Evolutionary conservation across 2,797 vertebrate genomes (phyloP), one percentile per base, ranked within the genome.

Genomic region (Protonibea diacanthus): DNA sequence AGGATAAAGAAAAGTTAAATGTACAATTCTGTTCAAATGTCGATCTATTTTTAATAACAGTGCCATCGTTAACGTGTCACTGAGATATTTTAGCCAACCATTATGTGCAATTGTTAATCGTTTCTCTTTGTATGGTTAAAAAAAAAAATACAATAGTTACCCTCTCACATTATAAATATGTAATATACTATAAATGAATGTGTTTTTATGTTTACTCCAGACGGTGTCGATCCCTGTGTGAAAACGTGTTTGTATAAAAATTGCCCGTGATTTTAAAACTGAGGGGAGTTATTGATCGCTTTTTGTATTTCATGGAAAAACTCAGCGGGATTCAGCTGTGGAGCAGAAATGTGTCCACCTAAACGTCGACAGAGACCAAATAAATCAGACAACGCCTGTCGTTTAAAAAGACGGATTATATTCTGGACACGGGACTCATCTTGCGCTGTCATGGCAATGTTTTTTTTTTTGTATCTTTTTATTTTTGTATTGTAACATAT

Each of bases 41-140:
- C 78, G 33, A 76, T 80, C 45, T 79, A 47, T 90, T 89, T 85
- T 86, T 82, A 74, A 61, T 62, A 79, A 25, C 52, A 33, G 55
- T 78, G 73, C 57, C 76, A 75, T 76, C 82, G 80, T 78, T 69
- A 21, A 55, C 42, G 52, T 53, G 15, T 82, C 73, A 45, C 25
- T 83, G 17, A 82, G 70, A 83, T 71, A 84, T 84, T 85, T 76
- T 88, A 91, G 66, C 83, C 79, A 75, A 76, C 65, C 67, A 66
- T 85, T 79, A 88, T 82, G 90, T 93, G 90, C 90, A 92, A 92
- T 93, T 89, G 45, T 84, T 89, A 67, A 82, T 69, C 68, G 62
- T 76, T 84, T 79, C 63, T 73, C 42, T 25, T 44, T 71, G 23
- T 80, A 80, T 75, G 59, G 60, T 81, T 79, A 70, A 82, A 69